Conservation (phyloP, 2,797 vertebrate genomes). For the Morelia viridis region DNA sequence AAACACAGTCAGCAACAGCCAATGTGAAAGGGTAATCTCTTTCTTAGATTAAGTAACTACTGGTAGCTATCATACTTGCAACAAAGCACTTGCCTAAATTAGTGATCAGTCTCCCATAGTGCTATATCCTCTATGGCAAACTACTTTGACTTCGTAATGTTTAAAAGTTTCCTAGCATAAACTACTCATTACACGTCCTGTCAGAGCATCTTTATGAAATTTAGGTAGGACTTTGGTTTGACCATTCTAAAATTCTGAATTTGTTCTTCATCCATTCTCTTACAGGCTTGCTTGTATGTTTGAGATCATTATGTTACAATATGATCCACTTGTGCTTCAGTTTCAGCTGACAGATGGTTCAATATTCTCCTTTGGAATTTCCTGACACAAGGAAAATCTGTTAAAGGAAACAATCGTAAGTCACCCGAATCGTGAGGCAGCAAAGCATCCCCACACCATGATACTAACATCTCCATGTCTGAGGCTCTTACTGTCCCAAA, state of each 20-base stretch:
- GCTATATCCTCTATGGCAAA: background rate
- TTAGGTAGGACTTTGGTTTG: background rate
- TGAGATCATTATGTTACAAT: background rate
- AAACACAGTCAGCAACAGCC: background rate
- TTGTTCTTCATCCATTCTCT: background rate
- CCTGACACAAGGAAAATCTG: background rate
- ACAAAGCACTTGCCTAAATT: background rate
- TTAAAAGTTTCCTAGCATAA: background rate
- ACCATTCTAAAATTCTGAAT: background rate
- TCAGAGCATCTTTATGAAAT: background rate
- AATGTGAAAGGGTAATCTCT: background rate
- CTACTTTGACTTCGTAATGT: background rate
- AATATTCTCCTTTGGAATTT: background rate
- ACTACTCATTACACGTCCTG: background rate
- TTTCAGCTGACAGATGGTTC: background rate
- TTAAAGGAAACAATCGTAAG: too few species aligned
- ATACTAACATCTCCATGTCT: too few species aligned
- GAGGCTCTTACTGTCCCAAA: too few species aligned
- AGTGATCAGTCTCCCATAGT: background rate
- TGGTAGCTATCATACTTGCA: background rate
- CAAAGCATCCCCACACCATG: too few species aligned
- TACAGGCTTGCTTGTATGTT: background rate
- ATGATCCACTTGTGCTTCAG: background rate
- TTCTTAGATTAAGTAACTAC: background rate
- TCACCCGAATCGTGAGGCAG: too few species aligned